A percentile compares a stretch with the other conserved stretches of the same genome.
Evolutionary conservation across 2,797 vertebrate genomes (phyloP).

Genomic region (Ptychadena robeensis): DNA sequence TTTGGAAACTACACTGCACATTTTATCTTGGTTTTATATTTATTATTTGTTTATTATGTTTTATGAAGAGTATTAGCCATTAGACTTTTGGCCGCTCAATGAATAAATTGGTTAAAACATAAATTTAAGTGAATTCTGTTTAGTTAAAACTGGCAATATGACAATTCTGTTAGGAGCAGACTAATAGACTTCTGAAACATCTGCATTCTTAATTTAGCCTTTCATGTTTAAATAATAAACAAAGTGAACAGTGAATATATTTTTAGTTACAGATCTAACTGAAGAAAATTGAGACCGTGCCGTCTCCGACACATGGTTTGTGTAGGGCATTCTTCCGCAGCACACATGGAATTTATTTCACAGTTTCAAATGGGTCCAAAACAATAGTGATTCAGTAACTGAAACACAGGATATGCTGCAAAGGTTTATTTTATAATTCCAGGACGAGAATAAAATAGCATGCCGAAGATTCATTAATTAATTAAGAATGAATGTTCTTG

Average conservation of each 20-base stretch:
- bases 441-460: constrained; percentile 64
- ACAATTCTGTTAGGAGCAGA: background rate
- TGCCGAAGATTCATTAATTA: constrained; percentile 62
- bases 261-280: constrained; percentile 51
- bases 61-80: background rate
- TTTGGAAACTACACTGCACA: background rate
- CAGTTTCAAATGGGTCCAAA: constrained; percentile 70
- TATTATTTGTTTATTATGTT: background rate
- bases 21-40: background rate
- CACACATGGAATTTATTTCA: constrained; percentile 71
- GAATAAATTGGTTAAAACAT: background rate
- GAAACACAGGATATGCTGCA: constrained; percentile 65
- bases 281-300: constrained; percentile 48
- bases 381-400: constrained; percentile 68
- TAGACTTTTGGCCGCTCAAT: background rate
- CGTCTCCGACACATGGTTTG: constrained; percentile 53
- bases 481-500: constrained; percentile 61
- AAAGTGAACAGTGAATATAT: constrained; percentile 31
- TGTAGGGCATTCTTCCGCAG: constrained; percentile 36
- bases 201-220: constrained; percentile 39
- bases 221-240: constrained; percentile 41
- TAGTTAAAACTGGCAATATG: background rate
- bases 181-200: constrained; percentile 30
- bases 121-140: background rate
- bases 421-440: constrained; percentile 67